These are phyloP conservation scores for Microctonus hyperodae DNA, from an alignment of 2,888 invertebrate species.

Conservation along the genomic window DNA sequence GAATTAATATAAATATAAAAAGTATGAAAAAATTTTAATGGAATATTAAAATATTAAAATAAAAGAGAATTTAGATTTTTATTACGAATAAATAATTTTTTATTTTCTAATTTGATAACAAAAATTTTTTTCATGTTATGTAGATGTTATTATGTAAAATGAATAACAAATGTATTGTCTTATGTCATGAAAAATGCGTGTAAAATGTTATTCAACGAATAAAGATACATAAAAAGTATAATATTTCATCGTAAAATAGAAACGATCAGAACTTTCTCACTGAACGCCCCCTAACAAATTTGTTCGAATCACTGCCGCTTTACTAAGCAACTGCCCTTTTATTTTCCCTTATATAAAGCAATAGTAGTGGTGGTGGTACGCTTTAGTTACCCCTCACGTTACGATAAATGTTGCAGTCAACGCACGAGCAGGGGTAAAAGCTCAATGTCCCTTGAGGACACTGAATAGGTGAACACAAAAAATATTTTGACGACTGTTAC, in stretches of 20 bases:
- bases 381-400: conserved; percentile 1
- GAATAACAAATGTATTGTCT: neutral
- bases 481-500: neutral
- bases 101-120: no score
- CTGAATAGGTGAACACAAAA: conserved; percentile 5
- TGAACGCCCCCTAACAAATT: conserved; percentile 32
- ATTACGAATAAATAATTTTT: neutral
- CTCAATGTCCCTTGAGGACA: conserved; percentile 20
- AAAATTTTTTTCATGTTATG: neutral
- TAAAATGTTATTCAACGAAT: neutral
- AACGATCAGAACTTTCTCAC: conserved; percentile 3
- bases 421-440: neutral
- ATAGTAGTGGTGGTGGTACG: conserved; percentile 3
- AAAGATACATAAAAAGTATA: neutral
- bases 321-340: conserved; percentile 30
- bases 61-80: neutral
- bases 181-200: neutral
- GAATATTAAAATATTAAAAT: neutral
- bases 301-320: conserved; percentile 44
- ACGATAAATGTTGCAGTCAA: conserved; percentile 7
- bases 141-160: neutral
- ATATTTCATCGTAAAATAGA: conserved; percentile 2
- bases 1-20: no score
- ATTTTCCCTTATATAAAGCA: conserved; percentile 21
- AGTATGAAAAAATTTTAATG: no score